Evolutionary conservation across 2,113 vertebrate species (phyloP).

Genomic region (Dipodomys ordii): DNA sequence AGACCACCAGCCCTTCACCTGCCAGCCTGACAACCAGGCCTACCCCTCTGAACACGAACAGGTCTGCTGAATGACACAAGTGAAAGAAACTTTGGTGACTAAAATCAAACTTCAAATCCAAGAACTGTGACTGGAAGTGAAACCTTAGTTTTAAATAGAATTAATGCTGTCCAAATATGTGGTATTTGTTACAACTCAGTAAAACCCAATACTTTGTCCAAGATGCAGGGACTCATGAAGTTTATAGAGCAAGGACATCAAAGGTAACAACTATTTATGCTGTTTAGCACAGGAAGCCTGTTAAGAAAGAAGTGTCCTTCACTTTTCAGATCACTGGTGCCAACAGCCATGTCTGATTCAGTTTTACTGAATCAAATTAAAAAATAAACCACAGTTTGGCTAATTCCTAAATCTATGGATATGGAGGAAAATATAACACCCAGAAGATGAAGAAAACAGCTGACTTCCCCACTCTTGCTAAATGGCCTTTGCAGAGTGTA

Average conservation of each 20-base stretch:
- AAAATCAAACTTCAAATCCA: constrained; percentile 24
- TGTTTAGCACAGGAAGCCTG: not conserved
- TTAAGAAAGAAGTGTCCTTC: not conserved
- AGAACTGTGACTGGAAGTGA: not conserved
- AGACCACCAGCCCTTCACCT: not conserved
- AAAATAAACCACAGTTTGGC: constrained; percentile 25
- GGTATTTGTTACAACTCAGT: constrained; percentile 8
- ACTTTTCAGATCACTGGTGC: constrained; percentile 22
- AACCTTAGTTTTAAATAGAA: constrained; percentile 37
- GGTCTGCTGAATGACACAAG: not conserved
- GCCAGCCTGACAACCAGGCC: not conserved
- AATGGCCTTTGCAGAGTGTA: not conserved
- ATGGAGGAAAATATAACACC: not conserved
- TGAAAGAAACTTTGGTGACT: not conserved
- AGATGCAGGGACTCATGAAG: not conserved
- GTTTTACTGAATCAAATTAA: constrained; percentile 18
- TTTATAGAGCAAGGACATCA: not conserved
- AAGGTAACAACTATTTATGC: constrained; percentile 31
- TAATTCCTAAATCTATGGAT: not conserved
- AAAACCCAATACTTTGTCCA: constrained; percentile 20
- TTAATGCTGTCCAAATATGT: not conserved
- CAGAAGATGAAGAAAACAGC: constrained; percentile 5
- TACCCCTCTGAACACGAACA: not conserved
- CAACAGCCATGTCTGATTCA: not conserved
- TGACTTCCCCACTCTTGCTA: not conserved